phyloP scores from a whole-genome alignment of 2,888 invertebrate genomes.

The Thysanoteuthis rhombus region DNA sequence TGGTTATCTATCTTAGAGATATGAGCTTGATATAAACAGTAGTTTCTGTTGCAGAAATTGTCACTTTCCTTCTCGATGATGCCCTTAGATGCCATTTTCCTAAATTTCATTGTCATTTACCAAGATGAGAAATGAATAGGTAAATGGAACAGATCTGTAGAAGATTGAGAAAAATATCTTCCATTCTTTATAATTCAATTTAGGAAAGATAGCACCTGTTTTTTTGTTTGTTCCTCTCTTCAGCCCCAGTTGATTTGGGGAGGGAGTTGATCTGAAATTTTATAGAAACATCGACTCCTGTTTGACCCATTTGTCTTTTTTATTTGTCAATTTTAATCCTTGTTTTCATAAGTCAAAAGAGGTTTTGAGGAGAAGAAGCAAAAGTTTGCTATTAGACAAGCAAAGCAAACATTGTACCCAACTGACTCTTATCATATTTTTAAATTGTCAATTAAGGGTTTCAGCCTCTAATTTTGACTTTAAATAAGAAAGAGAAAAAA shows the following conservation, averaged over 20 bases:
- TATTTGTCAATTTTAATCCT: too few species aligned
- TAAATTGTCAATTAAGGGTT: conserved; percentile 12
- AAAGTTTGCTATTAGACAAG: not conserved
- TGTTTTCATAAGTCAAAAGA: too few species aligned
- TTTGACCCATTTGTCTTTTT: not conserved
- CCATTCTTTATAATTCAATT: not conserved
- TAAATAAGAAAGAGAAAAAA: not conserved
- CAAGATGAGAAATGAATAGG: not conserved
- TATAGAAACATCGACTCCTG: not conserved
- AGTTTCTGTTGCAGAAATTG: not conserved
- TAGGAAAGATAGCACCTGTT: not conserved
- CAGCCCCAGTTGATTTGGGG: not conserved
- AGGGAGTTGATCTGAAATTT: not conserved
- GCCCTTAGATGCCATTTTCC: not conserved
- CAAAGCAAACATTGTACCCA: not conserved
- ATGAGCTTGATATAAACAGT: not conserved
- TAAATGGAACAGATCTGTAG: not conserved
- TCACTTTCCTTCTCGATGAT: not conserved
- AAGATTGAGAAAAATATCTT: not conserved
- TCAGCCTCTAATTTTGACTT: not conserved
- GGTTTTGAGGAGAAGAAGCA: not conserved
- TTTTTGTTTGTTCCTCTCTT: not conserved
- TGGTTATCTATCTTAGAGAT: not conserved
- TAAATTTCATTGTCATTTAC: not conserved
- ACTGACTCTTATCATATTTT: not conserved